These are phyloP conservation scores for Anoplius nigerrimus DNA, from an alignment of 2,888 invertebrate genomes.

Conservation along the genomic window DNA sequence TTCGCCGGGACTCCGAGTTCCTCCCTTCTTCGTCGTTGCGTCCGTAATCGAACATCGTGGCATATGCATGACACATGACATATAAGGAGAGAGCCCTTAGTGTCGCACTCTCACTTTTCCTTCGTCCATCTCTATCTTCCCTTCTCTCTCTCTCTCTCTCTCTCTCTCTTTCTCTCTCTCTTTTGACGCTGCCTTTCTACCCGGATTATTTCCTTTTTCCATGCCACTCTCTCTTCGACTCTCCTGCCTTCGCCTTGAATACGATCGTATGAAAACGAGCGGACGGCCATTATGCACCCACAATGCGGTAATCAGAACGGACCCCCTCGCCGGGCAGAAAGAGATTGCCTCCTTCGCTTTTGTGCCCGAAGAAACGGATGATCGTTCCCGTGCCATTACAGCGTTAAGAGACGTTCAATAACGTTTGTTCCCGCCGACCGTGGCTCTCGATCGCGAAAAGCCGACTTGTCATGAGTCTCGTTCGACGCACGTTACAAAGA, in stretches of 20 bases:
- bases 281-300: constrained; percentile 37
- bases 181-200: neutral
- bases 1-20: too few relatives aligned
- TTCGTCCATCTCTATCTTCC: neutral
- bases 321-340: constrained; percentile 36
- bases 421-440: neutral
- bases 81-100: too few relatives aligned
- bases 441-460: neutral
- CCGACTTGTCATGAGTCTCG: neutral
- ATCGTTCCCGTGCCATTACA: too few relatives aligned
- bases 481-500: too few relatives aligned
- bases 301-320: constrained; percentile 53
- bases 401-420: too few relatives aligned
- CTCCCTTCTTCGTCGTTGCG: too few relatives aligned
- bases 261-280: constrained; percentile 31
- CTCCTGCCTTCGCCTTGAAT: constrained; percentile 27
- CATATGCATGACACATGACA: neutral
- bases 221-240: neutral
- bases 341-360: constrained; percentile 22
- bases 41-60: neutral
- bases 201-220: too few relatives aligned
- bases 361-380: too few relatives aligned
- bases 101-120: too few relatives aligned
- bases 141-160: neutral
- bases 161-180: neutral